phyloP scores from a whole-genome alignment of 2,888 invertebrate genomes.

The Harpagoxenus sublaevis region DNA sequence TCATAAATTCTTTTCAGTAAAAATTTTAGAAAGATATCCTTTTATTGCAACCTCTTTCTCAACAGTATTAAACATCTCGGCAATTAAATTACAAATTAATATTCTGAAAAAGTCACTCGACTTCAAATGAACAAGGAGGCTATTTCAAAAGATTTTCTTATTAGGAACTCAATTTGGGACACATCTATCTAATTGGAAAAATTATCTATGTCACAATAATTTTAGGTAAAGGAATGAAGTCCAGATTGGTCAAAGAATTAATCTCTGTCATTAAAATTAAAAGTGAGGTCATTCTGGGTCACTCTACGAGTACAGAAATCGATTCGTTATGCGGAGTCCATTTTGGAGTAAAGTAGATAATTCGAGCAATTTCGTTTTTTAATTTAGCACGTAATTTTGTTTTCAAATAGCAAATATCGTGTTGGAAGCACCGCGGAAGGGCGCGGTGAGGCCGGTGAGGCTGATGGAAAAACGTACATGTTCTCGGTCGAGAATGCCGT shows the following conservation, averaged over 20 bases:
- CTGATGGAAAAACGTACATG: slow-evolving; percentile 19
- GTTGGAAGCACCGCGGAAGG: neutral
- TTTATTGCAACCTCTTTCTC: neutral
- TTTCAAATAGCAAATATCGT: neutral
- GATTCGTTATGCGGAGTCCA: neutral
- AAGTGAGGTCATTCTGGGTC: neutral
- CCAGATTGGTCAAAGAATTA: neutral
- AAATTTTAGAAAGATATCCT: neutral
- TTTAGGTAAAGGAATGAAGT: neutral
- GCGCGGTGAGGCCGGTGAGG: neutral
- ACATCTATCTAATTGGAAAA: neutral
- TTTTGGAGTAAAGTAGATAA: neutral
- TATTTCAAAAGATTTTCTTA: neutral
- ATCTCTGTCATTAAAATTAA: neutral
- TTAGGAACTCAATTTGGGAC: neutral
- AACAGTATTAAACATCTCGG: neutral
- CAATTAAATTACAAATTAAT: neutral
- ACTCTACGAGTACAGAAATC: neutral
- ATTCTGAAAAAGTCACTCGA: neutral
- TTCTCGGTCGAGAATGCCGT: slow-evolving; percentile 13
- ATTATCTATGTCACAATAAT: neutral
- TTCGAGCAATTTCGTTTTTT: neutral
- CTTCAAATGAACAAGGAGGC: neutral
- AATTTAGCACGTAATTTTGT: neutral
- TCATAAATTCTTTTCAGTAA: neutral